A percentile compares a stretch with the other conserved stretches of the same genome.
These are phyloP conservation scores for Melanotaenia trifasciata DNA, from an alignment of 2,797 vertebrate species.

Conservation along the genomic window DNA sequence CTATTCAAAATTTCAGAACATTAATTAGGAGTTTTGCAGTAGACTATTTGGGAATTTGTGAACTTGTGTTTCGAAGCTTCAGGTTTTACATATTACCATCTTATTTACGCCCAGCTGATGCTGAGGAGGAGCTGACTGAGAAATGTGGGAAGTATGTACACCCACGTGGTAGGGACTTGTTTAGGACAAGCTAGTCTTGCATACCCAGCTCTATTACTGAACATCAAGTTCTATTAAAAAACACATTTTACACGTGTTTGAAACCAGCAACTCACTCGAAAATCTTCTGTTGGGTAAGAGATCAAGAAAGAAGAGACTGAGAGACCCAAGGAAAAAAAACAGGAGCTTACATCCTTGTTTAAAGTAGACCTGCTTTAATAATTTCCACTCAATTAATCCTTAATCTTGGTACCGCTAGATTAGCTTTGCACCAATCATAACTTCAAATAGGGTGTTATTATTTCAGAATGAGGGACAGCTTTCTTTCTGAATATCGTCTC, in stretches of 20 bases:
- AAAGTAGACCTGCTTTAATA: too few species aligned
- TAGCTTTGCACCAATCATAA: too few species aligned
- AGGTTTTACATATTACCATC: background rate
- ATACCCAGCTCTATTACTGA: background rate
- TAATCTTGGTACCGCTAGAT: too few species aligned
- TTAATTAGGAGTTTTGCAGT: background rate
- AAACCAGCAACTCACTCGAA: too few species aligned
- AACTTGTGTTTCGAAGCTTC: background rate
- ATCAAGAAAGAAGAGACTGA: background rate
- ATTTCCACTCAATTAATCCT: too few species aligned
- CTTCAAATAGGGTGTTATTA: too few species aligned
- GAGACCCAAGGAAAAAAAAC: background rate
- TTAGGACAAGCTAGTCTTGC: background rate
- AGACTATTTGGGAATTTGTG: background rate
- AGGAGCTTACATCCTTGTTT: background rate
- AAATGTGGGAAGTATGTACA: background rate
- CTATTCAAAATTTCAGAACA: slow-evolving; percentile 1
- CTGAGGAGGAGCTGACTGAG: background rate
- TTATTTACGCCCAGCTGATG: background rate
- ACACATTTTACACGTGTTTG: background rate
- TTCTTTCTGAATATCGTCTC: too few species aligned
- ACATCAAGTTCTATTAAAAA: background rate
- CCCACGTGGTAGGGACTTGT: background rate
- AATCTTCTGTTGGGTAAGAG: background rate
- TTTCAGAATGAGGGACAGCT: too few species aligned